Base-by-base conservation (phyloP, 2,888 invertebrate species). In the Sinodicranocentrus sp. region DNA sequence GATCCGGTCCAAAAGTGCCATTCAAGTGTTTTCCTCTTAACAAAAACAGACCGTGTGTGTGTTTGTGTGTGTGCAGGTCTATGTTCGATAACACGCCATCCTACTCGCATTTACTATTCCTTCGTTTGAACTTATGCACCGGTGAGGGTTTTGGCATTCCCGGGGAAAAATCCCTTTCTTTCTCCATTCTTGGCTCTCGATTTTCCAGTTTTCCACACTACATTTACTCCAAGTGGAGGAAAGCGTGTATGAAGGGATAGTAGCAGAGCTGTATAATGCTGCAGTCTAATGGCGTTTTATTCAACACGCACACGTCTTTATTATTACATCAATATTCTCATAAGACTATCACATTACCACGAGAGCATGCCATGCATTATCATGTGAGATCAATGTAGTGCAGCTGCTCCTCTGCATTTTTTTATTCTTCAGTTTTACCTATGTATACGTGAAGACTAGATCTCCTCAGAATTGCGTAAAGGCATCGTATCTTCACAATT, bases 281-380 rank as follows among this genome's bases (percentile, higher is more conserved):
- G 33, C 63, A 63, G n/a, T 63, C 26, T 44, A 71, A 52, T 71
- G 19, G 26, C n/a, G 43, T 61, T 77, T 61, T 78, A 19, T 44
- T 59, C 61, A 68, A 5, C 19, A 57, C 17, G 21, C 78, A 78
- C 78, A 71, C 78, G 63, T 70, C 70, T 71, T 78, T 70, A 77
- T 77, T 77, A 77, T 78, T 78, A 61, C 78, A 78, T 78, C 78
- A 78, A 70, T 78, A 78, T 70, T 78, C 78, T 78, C 70, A 57
- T 70, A 61, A 77, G 77, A 68, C 65, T 57, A 76, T 57, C 68
- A 77, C 68, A 77, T 68, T 76, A 65, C 76, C 21, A 57, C 61
- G 26, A 59, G 33, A 48, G 61, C 78, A 78, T 43, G 78, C 33
- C 61, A 61, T 70, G 78, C 78, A 78, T 78, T 70, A 71, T 54